phyloP scores from a whole-genome alignment of 2,888 invertebrate species.

The Acanthosepion pharaonis region DNA sequence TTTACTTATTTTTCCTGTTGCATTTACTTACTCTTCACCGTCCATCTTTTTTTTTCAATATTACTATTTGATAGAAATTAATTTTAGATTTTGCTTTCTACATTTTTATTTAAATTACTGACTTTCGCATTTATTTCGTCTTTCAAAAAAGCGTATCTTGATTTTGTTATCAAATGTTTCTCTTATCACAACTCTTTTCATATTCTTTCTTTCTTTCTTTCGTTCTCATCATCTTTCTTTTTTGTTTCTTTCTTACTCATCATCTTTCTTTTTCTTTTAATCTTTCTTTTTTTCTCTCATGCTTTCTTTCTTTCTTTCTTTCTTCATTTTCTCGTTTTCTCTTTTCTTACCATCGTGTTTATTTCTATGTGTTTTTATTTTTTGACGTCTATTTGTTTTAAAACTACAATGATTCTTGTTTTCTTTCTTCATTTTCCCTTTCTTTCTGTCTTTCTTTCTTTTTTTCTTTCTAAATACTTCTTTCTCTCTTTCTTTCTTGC shows the following conservation, averaged over 20 bases:
- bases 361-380: no score
- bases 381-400: no score
- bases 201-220: background rate
- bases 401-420: no score
- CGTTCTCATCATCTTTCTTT: background rate
- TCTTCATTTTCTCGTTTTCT: background rate
- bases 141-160: no score
- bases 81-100: no score
- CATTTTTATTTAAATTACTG: background rate
- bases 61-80: no score
- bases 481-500: background rate
- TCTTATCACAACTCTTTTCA: background rate
- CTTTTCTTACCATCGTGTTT: no score
- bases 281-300: no score
- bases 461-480: background rate
- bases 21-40: background rate
- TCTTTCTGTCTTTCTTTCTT: background rate
- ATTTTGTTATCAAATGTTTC: background rate
- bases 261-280: no score
- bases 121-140: background rate
- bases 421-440: background rate
- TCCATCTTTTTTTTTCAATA: background rate
- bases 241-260: background rate
- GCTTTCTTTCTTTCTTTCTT: background rate
- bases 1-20: no score